Percentiles rank a stretch among this genome's conserved stretches.
phyloP scores from a whole-genome alignment of 2,888 invertebrate species.

The Pteria penguin region DNA sequence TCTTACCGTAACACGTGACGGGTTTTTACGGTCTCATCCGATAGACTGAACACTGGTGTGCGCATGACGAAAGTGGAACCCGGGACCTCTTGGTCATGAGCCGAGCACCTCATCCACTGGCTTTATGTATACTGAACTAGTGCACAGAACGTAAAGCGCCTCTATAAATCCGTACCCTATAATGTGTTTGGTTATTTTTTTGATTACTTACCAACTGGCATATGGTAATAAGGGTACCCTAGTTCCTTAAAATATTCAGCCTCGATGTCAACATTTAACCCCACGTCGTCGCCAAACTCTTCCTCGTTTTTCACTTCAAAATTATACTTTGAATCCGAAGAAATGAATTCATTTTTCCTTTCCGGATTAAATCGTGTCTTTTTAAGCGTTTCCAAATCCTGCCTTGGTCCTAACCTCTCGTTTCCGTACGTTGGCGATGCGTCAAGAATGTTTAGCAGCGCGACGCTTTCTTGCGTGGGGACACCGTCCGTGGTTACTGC shows the following conservation, averaged over 20 bases:
- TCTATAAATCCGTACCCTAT: no score
- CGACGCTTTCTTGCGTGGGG: conserved; percentile 69
- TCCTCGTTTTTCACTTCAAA: conserved; percentile 63
- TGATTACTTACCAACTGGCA: conserved; percentile 70
- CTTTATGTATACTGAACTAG: no score
- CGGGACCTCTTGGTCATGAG: no score
- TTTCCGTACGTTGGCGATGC: conserved; percentile 66
- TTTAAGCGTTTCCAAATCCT: conserved; percentile 53
- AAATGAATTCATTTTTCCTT: conserved; percentile 59
- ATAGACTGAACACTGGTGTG: no score
- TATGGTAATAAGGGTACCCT: conserved; percentile 61
- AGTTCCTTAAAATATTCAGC: conserved; percentile 52
- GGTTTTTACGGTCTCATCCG: no score
- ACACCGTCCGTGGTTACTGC: conserved; percentile 59
- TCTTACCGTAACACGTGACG: no score
- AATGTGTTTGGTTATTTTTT: no score
- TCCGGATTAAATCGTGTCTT: conserved; percentile 58
- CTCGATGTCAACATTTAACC: conserved; percentile 69
- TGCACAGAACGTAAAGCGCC: no score
- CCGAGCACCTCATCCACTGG: no score
- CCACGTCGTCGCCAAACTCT: conserved; percentile 74
- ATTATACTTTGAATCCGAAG: conserved; percentile 59
- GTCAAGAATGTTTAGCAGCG: conserved; percentile 68
- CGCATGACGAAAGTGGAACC: no score
- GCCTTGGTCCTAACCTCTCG: conserved; percentile 55